Evolutionary conservation across 1,140 invertebrate genomes (phyloP), one percentile per base, ranked within the genome.

Genomic region (Phocides pigmalion): DNA sequence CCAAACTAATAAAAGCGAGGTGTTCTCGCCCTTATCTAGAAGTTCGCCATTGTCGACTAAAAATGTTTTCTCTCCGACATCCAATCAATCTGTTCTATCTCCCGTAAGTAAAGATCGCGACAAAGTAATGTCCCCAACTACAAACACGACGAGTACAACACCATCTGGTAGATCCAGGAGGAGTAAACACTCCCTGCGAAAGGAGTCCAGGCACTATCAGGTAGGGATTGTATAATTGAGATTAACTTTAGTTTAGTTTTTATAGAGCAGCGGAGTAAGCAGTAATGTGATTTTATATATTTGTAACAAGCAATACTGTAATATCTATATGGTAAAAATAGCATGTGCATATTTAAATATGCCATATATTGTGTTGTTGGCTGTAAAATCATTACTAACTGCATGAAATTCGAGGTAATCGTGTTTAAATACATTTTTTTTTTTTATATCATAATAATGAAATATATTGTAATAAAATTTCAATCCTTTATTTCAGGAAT

Each of bases 141-240:
- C 74, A 74, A 93, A 91, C 79, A 93, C 84, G 46, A 78, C 85
- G 50, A 92, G 89, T 72, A 88, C 84, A 25, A 92, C 91, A 49
- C 90, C 90, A 58, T 92, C 91, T 73, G 89, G 91, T 80, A 89
- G 90, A 87, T 91, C 90, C 28, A 87, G 90, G 66, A 83, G 89
- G 76, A 92, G 89, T 84, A 92, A 91, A 69, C 90, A 92, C 79
- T 92, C 90, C 65, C 81, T 86, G 41, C 81, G 93, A 76, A 95
- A 95, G 89, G 92, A 95, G 73, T 94, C 94, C 35, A 93, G 93
- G 76, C 94, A 95, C 82, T 95, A 95, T 88, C 93, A 94, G 91
- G 92, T 92, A 84, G 81, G 72, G 62, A 46, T 47, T 59, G 54
- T 41, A 70, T 19, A 64, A 32, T 32, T 32, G 9, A 25, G 46